These are phyloP conservation scores for Drosophila lacertosa DNA, from an alignment of 1,140 invertebrate species.

Conservation along the genomic window DNA sequence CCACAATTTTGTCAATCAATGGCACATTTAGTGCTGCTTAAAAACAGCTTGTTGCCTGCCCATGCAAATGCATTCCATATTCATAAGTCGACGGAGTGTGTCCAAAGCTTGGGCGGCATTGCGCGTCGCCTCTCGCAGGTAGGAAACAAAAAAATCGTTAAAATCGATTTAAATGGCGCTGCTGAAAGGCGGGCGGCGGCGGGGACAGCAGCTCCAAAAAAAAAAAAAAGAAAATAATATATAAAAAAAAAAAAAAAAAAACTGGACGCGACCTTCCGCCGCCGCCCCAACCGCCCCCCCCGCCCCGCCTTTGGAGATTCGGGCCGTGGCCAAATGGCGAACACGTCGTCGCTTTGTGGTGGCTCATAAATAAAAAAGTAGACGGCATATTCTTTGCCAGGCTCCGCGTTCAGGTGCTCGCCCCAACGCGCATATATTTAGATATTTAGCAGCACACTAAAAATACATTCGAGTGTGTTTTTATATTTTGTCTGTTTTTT, in stretches of 20 bases:
- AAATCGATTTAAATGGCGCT: constrained; percentile 63
- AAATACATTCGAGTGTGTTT: constrained; percentile 72
- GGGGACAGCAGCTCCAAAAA: constrained; percentile 17
- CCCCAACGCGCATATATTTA: constrained; percentile 75
- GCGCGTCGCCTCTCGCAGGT: constrained; percentile 31
- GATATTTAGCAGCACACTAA: constrained; percentile 80
- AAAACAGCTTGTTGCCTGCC: constrained; percentile 17
- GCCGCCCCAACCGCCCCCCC: constrained; percentile 23
- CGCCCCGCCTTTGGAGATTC: constrained; percentile 39
- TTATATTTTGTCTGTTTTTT: constrained; percentile 38
- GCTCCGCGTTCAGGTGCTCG: constrained; percentile 66
- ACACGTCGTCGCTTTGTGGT: constrained; percentile 58
- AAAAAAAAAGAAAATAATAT: too few species aligned
- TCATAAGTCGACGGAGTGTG: constrained; percentile 70
- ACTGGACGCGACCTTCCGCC: constrained; percentile 65
- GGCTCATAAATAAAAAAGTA: constrained; percentile 78
- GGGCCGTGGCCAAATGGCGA: constrained; percentile 60
- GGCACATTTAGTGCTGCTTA: constrained; percentile 23
- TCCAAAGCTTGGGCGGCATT: constrained; percentile 36
- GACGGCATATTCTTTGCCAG: constrained; percentile 49
- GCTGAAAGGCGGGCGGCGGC: neutral
- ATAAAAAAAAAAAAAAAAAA: neutral
- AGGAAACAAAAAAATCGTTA: constrained; percentile 66
- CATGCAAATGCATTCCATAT: constrained; percentile 72
- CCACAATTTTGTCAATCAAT: constrained; percentile 79